These are phyloP conservation scores for Cynopterus brachyotis DNA, from an alignment of 2,113 vertebrate species.

Conservation along the genomic window DNA sequence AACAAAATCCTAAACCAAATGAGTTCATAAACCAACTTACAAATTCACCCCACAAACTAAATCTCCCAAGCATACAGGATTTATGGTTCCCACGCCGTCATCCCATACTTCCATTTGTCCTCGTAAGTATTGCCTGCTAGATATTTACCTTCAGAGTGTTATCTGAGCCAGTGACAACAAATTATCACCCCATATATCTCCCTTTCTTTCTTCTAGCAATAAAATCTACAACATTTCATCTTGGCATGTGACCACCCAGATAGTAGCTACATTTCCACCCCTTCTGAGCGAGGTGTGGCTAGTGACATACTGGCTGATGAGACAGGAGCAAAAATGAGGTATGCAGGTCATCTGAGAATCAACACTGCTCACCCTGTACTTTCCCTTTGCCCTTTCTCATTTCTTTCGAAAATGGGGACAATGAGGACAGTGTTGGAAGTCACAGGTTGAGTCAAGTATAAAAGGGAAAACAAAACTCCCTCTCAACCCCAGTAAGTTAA, in stretches of 20 bases:
- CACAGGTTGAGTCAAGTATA: neutral
- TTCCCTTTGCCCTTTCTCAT: neutral
- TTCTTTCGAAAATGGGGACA: neutral
- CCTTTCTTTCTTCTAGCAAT: neutral
- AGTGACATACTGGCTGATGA: neutral
- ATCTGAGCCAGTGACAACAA: neutral
- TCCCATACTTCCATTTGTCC: neutral
- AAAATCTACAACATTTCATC: neutral
- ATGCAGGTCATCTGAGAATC: neutral
- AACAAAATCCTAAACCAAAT: slow-evolving; percentile 19
- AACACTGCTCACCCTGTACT: too few species aligned
- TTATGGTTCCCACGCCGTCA: neutral
- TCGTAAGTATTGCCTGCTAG: neutral
- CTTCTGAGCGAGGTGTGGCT: neutral
- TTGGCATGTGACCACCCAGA: neutral
- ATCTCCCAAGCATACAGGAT: neutral
- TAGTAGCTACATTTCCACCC: neutral
- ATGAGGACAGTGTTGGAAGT: neutral
- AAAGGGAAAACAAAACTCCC: neutral
- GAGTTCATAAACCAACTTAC: neutral
- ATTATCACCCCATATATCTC: neutral
- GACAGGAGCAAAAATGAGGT: neutral
- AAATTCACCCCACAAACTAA: neutral
- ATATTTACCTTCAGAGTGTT: neutral
- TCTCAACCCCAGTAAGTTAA: neutral